phyloP scores from a whole-genome alignment of 1,140 invertebrate genomes.

The Diuraphis noxia region DNA sequence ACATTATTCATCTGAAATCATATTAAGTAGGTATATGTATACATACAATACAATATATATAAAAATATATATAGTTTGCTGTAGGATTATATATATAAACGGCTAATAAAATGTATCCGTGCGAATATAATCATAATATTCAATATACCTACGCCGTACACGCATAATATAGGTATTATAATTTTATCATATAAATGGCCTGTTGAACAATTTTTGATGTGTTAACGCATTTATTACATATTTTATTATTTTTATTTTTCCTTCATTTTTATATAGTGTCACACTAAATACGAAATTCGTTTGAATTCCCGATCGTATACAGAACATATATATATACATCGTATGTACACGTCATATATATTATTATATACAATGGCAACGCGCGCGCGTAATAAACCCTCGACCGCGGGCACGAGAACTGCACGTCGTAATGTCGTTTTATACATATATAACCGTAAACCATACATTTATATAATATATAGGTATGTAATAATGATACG shows the following conservation, averaged over 20 bases:
- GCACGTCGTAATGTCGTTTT: neutral
- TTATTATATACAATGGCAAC: neutral
- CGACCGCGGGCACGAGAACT: conserved; percentile 21
- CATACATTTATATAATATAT: neutral
- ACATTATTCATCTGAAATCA: neutral
- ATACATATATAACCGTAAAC: neutral
- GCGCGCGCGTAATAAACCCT: conserved; percentile 22
- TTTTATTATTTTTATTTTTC: neutral
- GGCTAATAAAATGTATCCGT: neutral
- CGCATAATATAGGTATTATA: too few species aligned
- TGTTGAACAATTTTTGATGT: neutral
- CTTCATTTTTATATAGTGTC: neutral
- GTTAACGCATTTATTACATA: neutral
- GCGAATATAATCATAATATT: neutral
- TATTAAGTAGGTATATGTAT: neutral
- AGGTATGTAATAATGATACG: neutral
- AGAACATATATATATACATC: neutral
- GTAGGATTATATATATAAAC: too few species aligned
- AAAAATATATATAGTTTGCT: neutral
- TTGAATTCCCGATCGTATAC: neutral
- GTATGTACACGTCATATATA: neutral
- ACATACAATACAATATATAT: neutral
- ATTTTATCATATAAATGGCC: neutral
- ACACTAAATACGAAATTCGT: neutral
- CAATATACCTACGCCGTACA: neutral